Conservation (phyloP, 2,113 vertebrate species). For the Lepus americanus region DNA sequence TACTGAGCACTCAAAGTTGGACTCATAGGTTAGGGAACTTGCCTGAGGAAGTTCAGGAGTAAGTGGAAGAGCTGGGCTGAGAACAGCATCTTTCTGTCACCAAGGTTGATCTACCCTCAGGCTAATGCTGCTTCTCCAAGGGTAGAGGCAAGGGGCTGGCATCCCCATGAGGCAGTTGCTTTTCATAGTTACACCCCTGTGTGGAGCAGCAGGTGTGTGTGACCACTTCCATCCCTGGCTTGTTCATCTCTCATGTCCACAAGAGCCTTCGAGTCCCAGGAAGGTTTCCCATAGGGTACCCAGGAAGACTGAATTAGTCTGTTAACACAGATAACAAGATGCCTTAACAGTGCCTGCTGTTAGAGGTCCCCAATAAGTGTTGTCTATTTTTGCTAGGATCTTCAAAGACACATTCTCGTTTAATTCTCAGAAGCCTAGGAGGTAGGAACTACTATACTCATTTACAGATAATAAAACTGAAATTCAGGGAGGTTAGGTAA, state of each 20-base stretch:
- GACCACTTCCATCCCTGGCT: neutral
- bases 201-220: neutral
- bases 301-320: neutral
- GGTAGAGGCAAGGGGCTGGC: neutral
- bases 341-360: neutral
- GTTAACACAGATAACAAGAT: neutral
- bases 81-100: neutral
- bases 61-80: neutral
- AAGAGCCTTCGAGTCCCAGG: neutral
- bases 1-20: neutral
- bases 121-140: neutral
- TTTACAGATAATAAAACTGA: slow-evolving; percentile 45
- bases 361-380: neutral
- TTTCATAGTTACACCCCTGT: neutral
- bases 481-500: neutral
- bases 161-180: neutral
- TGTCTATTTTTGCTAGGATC: slow-evolving; percentile 4
- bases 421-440: slow-evolving; percentile 17
- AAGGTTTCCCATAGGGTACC: neutral
- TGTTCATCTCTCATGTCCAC: neutral
- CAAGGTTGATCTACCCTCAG: neutral
- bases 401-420: neutral
- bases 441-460: neutral
- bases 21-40: neutral
- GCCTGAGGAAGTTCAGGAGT: neutral